Evolutionary conservation across 2,113 vertebrate species (phyloP).

Genomic region (Semicossyphus pulcher): DNA sequence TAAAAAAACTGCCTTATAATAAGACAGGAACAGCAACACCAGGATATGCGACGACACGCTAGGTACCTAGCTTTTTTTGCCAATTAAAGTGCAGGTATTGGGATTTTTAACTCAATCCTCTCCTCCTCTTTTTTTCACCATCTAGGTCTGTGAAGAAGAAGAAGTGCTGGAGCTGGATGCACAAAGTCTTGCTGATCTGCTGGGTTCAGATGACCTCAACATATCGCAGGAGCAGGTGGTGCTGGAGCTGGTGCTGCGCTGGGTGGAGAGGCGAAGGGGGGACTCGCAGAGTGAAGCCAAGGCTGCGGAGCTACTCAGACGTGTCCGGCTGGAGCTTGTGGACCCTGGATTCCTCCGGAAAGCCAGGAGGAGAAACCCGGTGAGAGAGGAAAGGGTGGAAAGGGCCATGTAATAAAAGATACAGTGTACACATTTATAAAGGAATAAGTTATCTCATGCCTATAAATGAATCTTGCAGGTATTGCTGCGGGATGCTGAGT

Average conservation of each 20-base stretch:
- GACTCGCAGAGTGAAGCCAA: constrained; percentile 72
- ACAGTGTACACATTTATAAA: neutral
- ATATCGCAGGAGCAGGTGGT: constrained; percentile 91
- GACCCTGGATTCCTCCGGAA: constrained; percentile 89
- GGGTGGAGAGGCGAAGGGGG: constrained; percentile 84
- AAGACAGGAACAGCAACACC: no score
- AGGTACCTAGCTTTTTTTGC: no score
- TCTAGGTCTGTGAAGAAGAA: constrained; percentile 89
- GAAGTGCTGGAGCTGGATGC: constrained; percentile 90
- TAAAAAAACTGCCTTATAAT: no score
- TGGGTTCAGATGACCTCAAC: constrained; percentile 92
- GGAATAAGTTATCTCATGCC: neutral
- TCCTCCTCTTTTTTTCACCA: neutral
- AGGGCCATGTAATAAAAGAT: neutral
- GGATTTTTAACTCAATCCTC: no score
- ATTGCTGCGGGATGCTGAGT: constrained; percentile 84
- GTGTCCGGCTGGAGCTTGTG: constrained; percentile 88
- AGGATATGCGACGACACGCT: no score
- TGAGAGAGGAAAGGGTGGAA: constrained; percentile 41
- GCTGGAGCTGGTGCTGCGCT: constrained; percentile 89
- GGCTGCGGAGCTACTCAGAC: constrained; percentile 86
- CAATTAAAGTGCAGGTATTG: no score
- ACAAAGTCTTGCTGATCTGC: constrained; percentile 86
- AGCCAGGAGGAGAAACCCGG: constrained; percentile 88
- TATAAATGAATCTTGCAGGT: constrained; percentile 52